Evolutionary conservation across 2,888 invertebrate species (phyloP).

Genomic region (Bombyx huttoni): DNA sequence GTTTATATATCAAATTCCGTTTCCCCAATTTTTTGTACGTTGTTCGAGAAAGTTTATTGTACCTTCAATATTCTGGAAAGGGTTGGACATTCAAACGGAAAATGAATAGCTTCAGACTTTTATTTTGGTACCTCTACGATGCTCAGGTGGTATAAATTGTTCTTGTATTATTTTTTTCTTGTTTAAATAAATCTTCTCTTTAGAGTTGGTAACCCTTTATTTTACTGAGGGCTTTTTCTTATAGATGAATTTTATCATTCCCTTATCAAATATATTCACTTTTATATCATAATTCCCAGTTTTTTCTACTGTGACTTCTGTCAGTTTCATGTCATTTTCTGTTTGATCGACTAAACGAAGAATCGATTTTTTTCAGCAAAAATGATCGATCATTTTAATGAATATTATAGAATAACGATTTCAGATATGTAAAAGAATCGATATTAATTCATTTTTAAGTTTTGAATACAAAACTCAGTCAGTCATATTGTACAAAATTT

Average conservation of each 20-base stretch:
- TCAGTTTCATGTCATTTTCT: too few species aligned
- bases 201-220: neutral
- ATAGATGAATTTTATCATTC: neutral
- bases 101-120: slow-evolving; percentile 2
- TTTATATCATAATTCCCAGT: too few species aligned
- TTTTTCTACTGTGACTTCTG: too few species aligned
- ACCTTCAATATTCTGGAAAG: neutral
- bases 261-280: neutral
- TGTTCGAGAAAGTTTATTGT: neutral
- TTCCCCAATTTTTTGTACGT: neutral
- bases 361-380: too few species aligned
- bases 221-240: neutral
- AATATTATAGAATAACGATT: too few species aligned
- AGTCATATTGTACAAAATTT: too few species aligned
- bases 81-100: neutral
- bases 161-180: slow-evolving; percentile 1
- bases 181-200: neutral
- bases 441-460: too few species aligned
- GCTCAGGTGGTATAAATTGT: slow-evolving; percentile 2
- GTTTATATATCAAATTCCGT: neutral
- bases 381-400: too few species aligned
- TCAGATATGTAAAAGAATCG: too few species aligned
- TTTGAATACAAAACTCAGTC: too few species aligned
- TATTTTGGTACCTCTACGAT: neutral
- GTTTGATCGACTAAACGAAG: too few species aligned